Evolutionary conservation across 1,140 invertebrate genomes (phyloP).

Genomic region (Drosophila subpulchrella): DNA sequence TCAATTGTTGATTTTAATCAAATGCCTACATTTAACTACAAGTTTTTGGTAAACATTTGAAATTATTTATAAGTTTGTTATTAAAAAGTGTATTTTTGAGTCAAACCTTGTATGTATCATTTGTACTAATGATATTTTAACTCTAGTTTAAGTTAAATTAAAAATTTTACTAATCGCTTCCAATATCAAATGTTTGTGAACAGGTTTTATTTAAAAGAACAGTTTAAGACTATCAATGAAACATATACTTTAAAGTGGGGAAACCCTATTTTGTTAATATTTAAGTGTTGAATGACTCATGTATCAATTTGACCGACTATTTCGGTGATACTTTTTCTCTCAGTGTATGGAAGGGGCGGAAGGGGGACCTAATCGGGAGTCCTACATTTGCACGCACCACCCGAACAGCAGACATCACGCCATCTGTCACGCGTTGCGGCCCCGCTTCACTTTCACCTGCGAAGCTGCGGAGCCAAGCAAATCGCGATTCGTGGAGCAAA

Average conservation of each 20-base stretch:
- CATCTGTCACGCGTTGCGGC: slow-evolving; percentile 47
- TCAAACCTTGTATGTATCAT: background rate
- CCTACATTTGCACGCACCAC: slow-evolving; percentile 21
- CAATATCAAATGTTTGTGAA: too few species aligned
- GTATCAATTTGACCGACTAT: background rate
- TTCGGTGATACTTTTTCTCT: background rate
- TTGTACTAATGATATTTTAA: too few species aligned
- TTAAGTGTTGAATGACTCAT: too few species aligned
- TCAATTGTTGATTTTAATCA: background rate
- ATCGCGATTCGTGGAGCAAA: slow-evolving; percentile 16
- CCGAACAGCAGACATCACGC: slow-evolving; percentile 31
- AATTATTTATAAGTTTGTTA: background rate
- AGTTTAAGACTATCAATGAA: too few species aligned
- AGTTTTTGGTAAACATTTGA: background rate
- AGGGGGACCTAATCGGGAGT: background rate
- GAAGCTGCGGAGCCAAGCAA: slow-evolving; percentile 28
- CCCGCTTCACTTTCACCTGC: slow-evolving; percentile 50
- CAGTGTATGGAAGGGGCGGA: background rate
- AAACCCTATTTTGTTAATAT: too few species aligned
- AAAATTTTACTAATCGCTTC: too few species aligned
- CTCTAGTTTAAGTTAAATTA: too few species aligned
- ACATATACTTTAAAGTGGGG: too few species aligned
- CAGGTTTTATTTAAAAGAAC: too few species aligned
- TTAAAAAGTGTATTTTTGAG: background rate
- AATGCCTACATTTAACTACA: background rate